Percentiles rank a stretch among this genome's conserved stretches.
These are phyloP conservation scores for Passer domesticus DNA, from an alignment of 2,113 vertebrate species.

Conservation along the genomic window DNA sequence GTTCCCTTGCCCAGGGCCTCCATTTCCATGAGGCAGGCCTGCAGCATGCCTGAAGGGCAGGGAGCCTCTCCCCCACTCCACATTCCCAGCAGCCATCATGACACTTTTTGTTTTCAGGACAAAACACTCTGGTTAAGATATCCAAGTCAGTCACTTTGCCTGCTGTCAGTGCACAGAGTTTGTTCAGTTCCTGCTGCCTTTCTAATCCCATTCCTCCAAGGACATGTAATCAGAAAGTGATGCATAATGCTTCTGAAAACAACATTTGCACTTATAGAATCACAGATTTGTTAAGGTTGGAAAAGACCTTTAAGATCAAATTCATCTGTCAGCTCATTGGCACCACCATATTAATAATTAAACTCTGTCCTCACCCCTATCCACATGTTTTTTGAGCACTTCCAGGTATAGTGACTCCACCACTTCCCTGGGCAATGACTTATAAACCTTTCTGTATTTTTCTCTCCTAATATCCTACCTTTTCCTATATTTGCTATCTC, in stretches of 20 bases:
- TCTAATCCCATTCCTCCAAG: fast-evolving
- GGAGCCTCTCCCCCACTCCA: not conserved
- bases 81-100: too few relatives aligned
- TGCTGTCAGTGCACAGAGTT: not conserved
- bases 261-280: not conserved
- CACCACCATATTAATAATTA: not conserved
- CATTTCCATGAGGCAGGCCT: fast-evolving
- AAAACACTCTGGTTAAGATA: not conserved
- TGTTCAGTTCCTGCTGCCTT: not conserved
- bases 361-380: not conserved
- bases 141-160: not conserved
- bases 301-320: not conserved
- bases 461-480: not conserved
- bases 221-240: not conserved
- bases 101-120: not conserved
- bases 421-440: not conserved
- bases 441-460: not conserved
- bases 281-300: not conserved
- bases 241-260: not conserved
- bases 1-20: not conserved
- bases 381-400: not conserved
- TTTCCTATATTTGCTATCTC: not conserved
- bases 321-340: not conserved
- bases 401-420: not conserved
- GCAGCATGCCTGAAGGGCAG: not conserved